Evolutionary conservation across 2,888 invertebrate species (phyloP).

Genomic region (Agapetus fuscipes): DNA sequence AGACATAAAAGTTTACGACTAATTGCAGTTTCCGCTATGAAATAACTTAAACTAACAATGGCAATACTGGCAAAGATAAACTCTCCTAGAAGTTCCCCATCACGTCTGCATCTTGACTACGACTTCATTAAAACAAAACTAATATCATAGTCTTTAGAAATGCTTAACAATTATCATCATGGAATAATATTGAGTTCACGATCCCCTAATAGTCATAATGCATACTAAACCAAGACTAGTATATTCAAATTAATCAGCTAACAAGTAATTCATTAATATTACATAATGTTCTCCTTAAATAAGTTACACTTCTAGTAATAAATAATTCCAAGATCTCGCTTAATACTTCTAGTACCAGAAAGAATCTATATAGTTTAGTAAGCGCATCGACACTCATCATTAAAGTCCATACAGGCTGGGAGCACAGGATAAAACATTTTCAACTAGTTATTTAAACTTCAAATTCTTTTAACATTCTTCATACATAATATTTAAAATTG

Average conservation of each 20-base stretch:
- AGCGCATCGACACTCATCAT: conserved; percentile 17
- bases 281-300: conserved; percentile 12
- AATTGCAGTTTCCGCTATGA: conserved; percentile 7
- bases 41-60: conserved; percentile 20
- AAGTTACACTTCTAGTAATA: conserved; percentile 19
- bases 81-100: conserved; percentile 15
- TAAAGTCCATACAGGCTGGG: background rate
- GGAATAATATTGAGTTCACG: conserved; percentile 2
- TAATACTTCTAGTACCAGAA: conserved; percentile 19
- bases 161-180: conserved; percentile 4
- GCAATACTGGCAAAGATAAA: conserved; percentile 21
- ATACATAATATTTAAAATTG: background rate
- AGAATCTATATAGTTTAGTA: conserved; percentile 13
- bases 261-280: conserved; percentile 12
- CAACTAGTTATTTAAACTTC: no score
- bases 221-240: conserved; percentile 19
- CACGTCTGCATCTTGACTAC: conserved; percentile 18
- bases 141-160: conserved; percentile 3
- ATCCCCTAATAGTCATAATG: conserved; percentile 10
- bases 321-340: conserved; percentile 19
- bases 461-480: no score
- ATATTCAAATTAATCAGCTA: conserved; percentile 17
- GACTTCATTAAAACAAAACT: background rate
- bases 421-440: background rate
- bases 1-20: conserved; percentile 7